A percentile compares a stretch with the other conserved stretches of the same genome.
Evolutionary conservation across 2,888 invertebrate species (phyloP).

Genomic region (Melinaea menophilus): DNA sequence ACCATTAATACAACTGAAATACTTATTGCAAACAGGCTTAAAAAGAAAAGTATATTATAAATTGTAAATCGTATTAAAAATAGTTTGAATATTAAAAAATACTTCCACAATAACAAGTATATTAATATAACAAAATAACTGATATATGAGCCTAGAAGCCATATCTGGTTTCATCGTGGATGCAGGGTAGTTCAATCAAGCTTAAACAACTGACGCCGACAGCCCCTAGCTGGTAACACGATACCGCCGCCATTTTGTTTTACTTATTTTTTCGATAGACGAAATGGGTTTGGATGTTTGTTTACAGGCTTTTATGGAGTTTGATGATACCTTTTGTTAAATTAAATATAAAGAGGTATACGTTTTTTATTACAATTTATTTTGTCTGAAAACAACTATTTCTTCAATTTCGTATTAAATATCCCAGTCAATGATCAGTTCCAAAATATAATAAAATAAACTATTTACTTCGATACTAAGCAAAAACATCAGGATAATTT

Average conservation of each 20-base stretch:
- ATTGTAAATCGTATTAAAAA: too few relatives aligned
- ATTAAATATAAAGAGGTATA: not conserved
- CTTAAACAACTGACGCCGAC: constrained; percentile 40
- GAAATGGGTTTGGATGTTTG: constrained; percentile 7
- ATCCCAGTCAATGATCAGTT: too few relatives aligned
- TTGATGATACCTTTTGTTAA: not conserved
- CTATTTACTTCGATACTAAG: too few relatives aligned
- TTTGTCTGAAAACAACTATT: too few relatives aligned
- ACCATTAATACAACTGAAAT: too few relatives aligned
- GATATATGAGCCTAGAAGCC: constrained; percentile 2
- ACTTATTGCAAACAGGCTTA: too few relatives aligned
- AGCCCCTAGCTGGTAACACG: constrained; percentile 44
- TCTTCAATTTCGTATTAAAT: too few relatives aligned
- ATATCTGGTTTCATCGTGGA: constrained; percentile 2
- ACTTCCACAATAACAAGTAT: not conserved
- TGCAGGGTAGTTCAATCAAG: constrained; percentile 18
- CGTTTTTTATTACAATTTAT: too few relatives aligned
- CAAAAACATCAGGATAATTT: too few relatives aligned
- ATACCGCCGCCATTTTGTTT: constrained; percentile 36
- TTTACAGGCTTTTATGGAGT: constrained; percentile 4
- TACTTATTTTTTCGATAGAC: constrained; percentile 33
- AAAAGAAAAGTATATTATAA: too few relatives aligned
- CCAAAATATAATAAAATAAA: too few relatives aligned
- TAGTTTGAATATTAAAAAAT: too few relatives aligned
- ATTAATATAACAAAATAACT: constrained; percentile 2